phyloP scores from a whole-genome alignment of 1,140 invertebrate species.

The Caenorhabditis elegans region DNA sequence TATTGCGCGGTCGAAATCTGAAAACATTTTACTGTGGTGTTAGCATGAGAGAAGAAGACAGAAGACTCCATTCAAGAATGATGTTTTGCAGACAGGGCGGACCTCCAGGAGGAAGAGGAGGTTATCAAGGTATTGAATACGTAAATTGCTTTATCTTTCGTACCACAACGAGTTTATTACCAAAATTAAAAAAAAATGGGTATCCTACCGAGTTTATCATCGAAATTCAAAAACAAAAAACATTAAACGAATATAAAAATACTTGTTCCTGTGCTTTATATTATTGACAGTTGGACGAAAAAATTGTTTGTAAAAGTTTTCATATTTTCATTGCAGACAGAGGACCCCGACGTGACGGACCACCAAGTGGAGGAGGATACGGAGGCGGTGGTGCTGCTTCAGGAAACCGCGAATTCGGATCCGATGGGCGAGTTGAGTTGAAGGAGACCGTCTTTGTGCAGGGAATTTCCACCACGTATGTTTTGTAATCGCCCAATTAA shows the following conservation, averaged over 20 bases:
- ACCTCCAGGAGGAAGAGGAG: constrained; percentile 42
- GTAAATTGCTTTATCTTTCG: constrained; percentile 8
- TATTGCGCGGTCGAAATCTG: neutral
- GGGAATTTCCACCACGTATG: constrained; percentile 41
- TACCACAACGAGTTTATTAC: neutral
- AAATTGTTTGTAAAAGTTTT: neutral
- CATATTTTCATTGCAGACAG: constrained; percentile 13
- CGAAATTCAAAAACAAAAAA: neutral
- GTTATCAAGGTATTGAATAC: constrained; percentile 44
- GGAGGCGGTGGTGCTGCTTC: constrained; percentile 42
- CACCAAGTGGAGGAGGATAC: neutral
- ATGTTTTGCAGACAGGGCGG: constrained; percentile 45
- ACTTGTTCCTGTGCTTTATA: neutral
- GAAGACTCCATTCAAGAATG: constrained; percentile 2
- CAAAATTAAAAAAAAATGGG: neutral
- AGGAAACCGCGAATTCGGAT: neutral
- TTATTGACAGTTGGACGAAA: neutral
- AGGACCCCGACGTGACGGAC: constrained; percentile 20
- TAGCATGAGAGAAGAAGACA: constrained; percentile 19
- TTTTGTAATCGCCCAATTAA: neutral
- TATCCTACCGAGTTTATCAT: neutral
- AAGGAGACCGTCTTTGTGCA: constrained; percentile 50
- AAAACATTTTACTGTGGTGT: neutral
- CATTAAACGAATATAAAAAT: neutral
- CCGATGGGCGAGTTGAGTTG: constrained; percentile 49